phyloP scores from a whole-genome alignment of 2,797 vertebrate species.

The Eospalax fontanierii region DNA sequence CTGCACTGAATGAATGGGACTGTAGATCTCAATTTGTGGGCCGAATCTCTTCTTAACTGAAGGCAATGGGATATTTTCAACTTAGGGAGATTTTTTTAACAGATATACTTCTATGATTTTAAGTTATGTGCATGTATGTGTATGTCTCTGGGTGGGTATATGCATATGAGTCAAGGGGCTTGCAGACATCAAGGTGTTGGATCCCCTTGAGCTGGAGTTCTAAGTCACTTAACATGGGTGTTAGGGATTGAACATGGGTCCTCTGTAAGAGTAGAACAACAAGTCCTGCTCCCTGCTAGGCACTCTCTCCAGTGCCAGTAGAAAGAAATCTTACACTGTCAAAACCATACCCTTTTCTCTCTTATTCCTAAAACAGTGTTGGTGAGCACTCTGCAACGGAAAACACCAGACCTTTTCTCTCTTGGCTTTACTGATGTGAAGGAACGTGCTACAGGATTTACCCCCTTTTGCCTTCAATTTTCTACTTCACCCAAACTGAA shows the following conservation, averaged over 20 bases:
- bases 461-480: not conserved
- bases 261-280: too few species aligned
- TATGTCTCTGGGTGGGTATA: too few species aligned
- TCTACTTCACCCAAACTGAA: not conserved
- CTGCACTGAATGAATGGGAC: not conserved
- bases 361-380: not conserved
- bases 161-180: too few species aligned
- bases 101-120: too few species aligned
- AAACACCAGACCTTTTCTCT: not conserved
- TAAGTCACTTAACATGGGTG: too few species aligned
- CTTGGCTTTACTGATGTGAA: slow-evolving; percentile 22
- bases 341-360: not conserved
- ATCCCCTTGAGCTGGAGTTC: too few species aligned
- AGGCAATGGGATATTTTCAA: not conserved
- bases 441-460: slow-evolving; percentile 11
- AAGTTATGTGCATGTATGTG: too few species aligned
- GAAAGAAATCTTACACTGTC: not conserved
- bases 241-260: too few species aligned
- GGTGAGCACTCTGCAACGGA: not conserved
- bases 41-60: not conserved
- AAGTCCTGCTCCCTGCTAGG: not conserved
- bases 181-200: too few species aligned
- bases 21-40: slow-evolving; percentile 35
- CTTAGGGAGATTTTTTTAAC: not conserved
- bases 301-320: not conserved